phyloP scores from a whole-genome alignment of 2,888 invertebrate genomes.

The Acrobasis consociella region DNA sequence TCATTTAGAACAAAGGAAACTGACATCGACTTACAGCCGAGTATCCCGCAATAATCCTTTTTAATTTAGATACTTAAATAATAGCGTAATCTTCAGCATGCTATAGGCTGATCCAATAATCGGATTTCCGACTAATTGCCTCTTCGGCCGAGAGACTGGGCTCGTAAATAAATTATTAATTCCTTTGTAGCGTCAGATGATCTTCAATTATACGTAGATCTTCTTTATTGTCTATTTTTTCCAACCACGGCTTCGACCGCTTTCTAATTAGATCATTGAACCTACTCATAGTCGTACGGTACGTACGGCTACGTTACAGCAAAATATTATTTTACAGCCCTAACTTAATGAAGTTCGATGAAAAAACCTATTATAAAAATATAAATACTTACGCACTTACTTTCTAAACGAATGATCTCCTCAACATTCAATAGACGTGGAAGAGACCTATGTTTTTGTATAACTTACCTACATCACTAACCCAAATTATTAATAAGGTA shows the following conservation, averaged over 20 bases:
- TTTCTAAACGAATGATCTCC: no score
- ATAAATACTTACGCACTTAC: no score
- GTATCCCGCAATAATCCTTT: not conserved
- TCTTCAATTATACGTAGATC: not conserved
- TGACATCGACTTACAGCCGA: not conserved
- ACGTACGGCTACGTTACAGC: not conserved
- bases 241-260: constrained; percentile 1
- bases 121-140: constrained; percentile 23
- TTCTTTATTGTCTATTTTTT: not conserved
- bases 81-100: constrained; percentile 4
- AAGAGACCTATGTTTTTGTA: no score
- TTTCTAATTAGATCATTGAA: not conserved
- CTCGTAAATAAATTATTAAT: constrained; percentile 9
- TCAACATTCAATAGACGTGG: no score
- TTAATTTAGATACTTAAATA: constrained; percentile 1
- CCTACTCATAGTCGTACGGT: not conserved
- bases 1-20: not conserved
- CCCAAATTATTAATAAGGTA: no score
- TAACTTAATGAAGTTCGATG: no score
- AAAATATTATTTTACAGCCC: no score
- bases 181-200: not conserved
- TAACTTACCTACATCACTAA: no score
- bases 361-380: no score
- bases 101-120: constrained; percentile 1
- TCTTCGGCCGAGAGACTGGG: not conserved